A percentile compares a stretch with the other conserved stretches of the same genome.
phyloP scores from a whole-genome alignment of 1,140 invertebrate genomes.

The Hydropsyche tenuis region DNA sequence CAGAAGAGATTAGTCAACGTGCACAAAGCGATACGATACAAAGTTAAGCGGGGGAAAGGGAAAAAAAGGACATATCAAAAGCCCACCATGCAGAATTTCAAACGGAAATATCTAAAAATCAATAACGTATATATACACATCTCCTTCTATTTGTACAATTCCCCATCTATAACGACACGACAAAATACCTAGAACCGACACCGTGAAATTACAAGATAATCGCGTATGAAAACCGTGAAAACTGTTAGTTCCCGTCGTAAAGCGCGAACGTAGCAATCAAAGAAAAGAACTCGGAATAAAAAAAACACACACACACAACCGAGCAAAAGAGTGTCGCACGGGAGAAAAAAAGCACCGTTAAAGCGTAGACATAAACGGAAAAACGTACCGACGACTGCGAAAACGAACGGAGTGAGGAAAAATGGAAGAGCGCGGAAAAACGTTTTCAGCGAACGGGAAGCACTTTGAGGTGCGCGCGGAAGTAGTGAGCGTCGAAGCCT shows the following conservation, averaged over 20 bases:
- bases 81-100: not conserved
- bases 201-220: not conserved
- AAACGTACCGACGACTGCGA: not conserved
- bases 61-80: not conserved
- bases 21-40: not conserved
- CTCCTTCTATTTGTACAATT: too few species aligned
- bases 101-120: slow-evolving; percentile 6
- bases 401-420: not conserved
- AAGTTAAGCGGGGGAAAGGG: not conserved
- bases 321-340: not conserved
- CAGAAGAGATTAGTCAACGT: slow-evolving; percentile 6
- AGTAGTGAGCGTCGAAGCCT: slow-evolving; percentile 40
- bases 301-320: not conserved
- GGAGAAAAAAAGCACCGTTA: not conserved
- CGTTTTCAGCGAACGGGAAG: slow-evolving; percentile 34
- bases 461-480: slow-evolving; percentile 36
- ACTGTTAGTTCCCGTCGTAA: slow-evolving; percentile 15
- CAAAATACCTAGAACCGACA: too few species aligned
- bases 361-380: slow-evolving; percentile 10
- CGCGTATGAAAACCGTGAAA: slow-evolving; percentile 22
- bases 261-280: slow-evolving; percentile 22
- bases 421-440: slow-evolving; percentile 12
- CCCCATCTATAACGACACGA: too few species aligned
- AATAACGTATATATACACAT: not conserved
- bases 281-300: not conserved